Evolutionary conservation across 1,140 invertebrate species (phyloP), one percentile per base, ranked within the genome.

Genomic region (Pachypsylla venusta): DNA sequence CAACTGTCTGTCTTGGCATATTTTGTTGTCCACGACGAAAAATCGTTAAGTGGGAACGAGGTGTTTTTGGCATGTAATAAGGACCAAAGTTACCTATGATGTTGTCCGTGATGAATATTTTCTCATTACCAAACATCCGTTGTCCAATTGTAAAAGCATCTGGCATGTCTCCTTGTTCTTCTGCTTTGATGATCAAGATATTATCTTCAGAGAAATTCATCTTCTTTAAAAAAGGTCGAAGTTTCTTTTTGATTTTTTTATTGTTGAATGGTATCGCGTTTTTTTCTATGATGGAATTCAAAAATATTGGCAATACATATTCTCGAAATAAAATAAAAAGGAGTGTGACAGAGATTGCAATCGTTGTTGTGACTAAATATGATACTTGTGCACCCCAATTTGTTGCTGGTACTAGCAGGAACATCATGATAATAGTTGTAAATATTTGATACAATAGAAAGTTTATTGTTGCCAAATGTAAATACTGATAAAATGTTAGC

Each of bases 61-160:
- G 30, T 7, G 30, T n/a, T 35, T 35, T 35, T 35, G n/a, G 7
- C 7, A 10, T 7, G 7, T 7, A 35, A 35, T n/a, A 35, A 35
- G 30, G 30, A 35, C n/a, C 30, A n/a, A 10, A 35, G n/a, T 48
- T 5, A 48, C 42, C 42, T 48, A 48, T 48, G 22, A 48, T 5
- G 22, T 48, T 48, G 16, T 30, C 7, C 2, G 24, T 26, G 2
- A 30, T 16, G 5, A 57, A 5, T 14, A 57, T 28, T 26, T n/a
- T 30, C 16, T 26, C 22, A 10, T 26, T 19, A 20, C 28, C 28
- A 22, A 57, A n/a, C 25, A 28, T 28, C 14, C 30, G n/a, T 14
- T 28, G 56, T 22, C 30, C 56, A 26, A 27, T 35, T 13, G 56
- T 57, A 35, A 30, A 30, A 16, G 56, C 30, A 28, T 26, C 28